A percentile compares a stretch with the other conserved stretches of the same genome.
phyloP scores from a whole-genome alignment of 37 sponge, comb jelly and placozoan genomes.

The Trichoplax adhaerens region DNA sequence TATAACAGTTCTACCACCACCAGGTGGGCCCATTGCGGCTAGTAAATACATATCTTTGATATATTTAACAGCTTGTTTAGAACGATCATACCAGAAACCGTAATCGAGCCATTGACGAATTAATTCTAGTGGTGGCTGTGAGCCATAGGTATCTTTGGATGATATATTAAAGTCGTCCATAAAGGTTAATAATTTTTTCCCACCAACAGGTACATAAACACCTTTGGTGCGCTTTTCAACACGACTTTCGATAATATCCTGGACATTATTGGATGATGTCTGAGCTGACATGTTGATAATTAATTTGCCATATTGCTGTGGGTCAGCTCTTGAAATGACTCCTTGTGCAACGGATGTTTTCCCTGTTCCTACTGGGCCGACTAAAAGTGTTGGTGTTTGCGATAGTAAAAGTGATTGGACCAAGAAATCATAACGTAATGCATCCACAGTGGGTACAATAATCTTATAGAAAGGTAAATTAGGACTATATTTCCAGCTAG shows the following conservation, averaged over 20 bases:
- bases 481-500: conserved; percentile 22
- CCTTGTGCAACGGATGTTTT: conserved; percentile 90
- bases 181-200: conserved; percentile 88
- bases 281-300: conserved; percentile 93
- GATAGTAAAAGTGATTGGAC: conserved; percentile 56
- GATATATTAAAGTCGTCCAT: conserved; percentile 99
- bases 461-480: conserved; percentile 95
- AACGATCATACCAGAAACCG: conserved; percentile 94
- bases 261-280: conserved; percentile 94
- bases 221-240: conserved; percentile 98
- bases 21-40: conserved; percentile 99
- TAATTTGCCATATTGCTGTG: conserved; percentile 48
- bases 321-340: conserved; percentile 68
- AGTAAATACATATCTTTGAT: conserved; percentile 84
- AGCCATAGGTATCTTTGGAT: conserved; percentile 87
- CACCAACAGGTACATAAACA: conserved; percentile 91
- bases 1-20: conserved; percentile 90
- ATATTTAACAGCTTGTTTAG: conserved; percentile 69
- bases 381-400: conserved; percentile 68
- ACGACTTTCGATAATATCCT: conserved; percentile 96
- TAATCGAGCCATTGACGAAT: conserved; percentile 95
- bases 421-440: conserved; percentile 87
- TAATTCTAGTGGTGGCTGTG: conserved; percentile 97
- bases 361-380: conserved; percentile 95
- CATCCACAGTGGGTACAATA: conserved; percentile 96